phyloP scores from a whole-genome alignment of 2,888 invertebrate species.

The Cerastis leucographa region DNA sequence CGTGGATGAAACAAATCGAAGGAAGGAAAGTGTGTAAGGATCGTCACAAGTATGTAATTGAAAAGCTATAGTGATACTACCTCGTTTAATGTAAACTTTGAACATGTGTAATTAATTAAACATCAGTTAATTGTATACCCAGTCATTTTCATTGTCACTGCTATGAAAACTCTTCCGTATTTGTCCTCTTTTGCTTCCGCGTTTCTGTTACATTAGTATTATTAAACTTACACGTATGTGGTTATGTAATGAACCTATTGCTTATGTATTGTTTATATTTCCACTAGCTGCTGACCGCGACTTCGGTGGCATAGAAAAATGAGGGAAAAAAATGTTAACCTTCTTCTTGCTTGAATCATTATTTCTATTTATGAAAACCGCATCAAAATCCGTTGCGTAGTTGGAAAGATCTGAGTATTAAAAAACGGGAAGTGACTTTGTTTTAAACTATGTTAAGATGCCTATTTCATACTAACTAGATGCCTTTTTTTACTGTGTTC shows the following conservation, averaged over 20 bases:
- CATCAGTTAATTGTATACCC: constrained; percentile 6
- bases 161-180: constrained; percentile 4
- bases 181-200: background rate
- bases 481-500: background rate
- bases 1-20: background rate
- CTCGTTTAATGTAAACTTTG: background rate
- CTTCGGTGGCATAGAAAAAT: no score
- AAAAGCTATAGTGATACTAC: background rate
- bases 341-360: no score
- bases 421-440: no score
- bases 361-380: no score
- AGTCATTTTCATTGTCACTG: background rate
- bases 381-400: no score
- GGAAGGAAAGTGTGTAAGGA: background rate
- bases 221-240: background rate
- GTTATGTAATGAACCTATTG: background rate
- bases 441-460: no score
- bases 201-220: constrained; percentile 17
- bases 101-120: constrained; percentile 36
- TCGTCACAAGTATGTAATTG: background rate
- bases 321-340: no score
- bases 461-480: background rate
- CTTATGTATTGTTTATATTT: background rate
- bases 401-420: no score
- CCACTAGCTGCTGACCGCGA: no score